phyloP scores from a whole-genome alignment of 2,113 vertebrate genomes.

The Podarcis cretensis region DNA sequence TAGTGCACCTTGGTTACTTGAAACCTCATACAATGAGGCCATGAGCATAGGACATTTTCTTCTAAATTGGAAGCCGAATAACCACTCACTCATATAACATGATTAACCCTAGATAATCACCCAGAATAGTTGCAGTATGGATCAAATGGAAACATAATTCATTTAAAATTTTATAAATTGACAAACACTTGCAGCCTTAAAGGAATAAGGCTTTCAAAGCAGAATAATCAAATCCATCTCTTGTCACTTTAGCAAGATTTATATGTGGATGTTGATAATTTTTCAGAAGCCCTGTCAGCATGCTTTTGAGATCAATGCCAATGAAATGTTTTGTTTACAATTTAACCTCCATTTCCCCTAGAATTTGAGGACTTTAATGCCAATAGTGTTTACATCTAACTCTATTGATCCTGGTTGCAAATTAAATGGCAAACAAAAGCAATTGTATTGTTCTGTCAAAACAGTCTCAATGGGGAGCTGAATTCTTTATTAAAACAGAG shows the following conservation, averaged over 20 bases:
- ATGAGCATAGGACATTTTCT: slow-evolving; percentile 10
- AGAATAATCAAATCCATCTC: slow-evolving; percentile 65
- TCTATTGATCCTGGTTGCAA: slow-evolving; percentile 60
- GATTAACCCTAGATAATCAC: slow-evolving; percentile 45
- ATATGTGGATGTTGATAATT: slow-evolving; percentile 54
- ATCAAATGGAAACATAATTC: slow-evolving; percentile 43
- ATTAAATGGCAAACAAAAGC: slow-evolving; percentile 66
- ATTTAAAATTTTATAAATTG: slow-evolving; percentile 62
- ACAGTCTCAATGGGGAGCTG: slow-evolving; percentile 27
- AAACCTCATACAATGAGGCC: slow-evolving; percentile 21
- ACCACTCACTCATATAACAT: slow-evolving; percentile 49
- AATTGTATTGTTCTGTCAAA: slow-evolving; percentile 53
- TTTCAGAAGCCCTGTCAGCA: slow-evolving; percentile 60
- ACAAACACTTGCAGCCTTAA: slow-evolving; percentile 41
- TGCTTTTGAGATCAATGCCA: slow-evolving; percentile 66
- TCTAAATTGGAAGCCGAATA: slow-evolving; percentile 33
- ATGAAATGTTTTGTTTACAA: slow-evolving; percentile 71
- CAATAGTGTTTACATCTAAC: slow-evolving; percentile 47
- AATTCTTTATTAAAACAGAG: slow-evolving; percentile 46
- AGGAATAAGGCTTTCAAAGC: slow-evolving; percentile 56
- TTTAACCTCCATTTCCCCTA: slow-evolving; percentile 67
- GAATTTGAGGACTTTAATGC: slow-evolving; percentile 60
- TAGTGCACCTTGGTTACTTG: slow-evolving; percentile 1
- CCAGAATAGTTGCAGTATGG: slow-evolving; percentile 28
- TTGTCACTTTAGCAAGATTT: slow-evolving; percentile 61